These are phyloP conservation scores for Zelleria hepariella DNA, from an alignment of 2,888 invertebrate genomes.

Conservation along the genomic window DNA sequence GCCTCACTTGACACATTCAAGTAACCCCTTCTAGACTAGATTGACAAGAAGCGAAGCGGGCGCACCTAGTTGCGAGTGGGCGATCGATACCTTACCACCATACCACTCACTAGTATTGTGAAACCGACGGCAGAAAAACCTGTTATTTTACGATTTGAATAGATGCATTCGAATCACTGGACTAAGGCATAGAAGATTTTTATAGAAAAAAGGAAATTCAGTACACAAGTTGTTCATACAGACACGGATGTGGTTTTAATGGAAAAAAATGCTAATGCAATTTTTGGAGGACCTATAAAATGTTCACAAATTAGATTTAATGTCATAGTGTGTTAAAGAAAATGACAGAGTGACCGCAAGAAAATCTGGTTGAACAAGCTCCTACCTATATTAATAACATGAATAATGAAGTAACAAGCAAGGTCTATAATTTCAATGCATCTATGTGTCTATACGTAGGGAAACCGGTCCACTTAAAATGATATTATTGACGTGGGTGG, in stretches of 20 bases:
- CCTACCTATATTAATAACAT: background rate
- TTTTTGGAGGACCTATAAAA: background rate
- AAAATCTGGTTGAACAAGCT: conserved; percentile 3
- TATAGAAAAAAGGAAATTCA: background rate
- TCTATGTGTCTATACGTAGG: conserved; percentile 38
- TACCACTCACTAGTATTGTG: background rate
- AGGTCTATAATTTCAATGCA: conserved; percentile 32
- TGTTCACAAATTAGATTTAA: background rate
- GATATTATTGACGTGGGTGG: conserved; percentile 50
- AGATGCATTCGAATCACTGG: background rate
- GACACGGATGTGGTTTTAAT: background rate
- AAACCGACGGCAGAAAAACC: background rate
- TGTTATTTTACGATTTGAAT: background rate
- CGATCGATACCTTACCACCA: no score
- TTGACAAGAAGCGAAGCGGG: conserved; percentile 25
- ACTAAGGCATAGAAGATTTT: background rate
- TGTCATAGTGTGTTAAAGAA: background rate
- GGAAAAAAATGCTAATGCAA: background rate
- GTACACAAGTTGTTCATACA: no score
- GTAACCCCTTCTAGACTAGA: conserved; percentile 17
- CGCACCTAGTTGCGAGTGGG: conserved; percentile 57
- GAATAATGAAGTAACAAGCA: conserved; percentile 18
- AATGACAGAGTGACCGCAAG: conserved; percentile 1
- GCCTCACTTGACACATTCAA: no score
- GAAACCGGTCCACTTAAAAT: conserved; percentile 60